Percentiles rank a stretch among this genome's conserved stretches.
Evolutionary conservation across 2,888 invertebrate genomes (phyloP).

Genomic region (Automeris io): DNA sequence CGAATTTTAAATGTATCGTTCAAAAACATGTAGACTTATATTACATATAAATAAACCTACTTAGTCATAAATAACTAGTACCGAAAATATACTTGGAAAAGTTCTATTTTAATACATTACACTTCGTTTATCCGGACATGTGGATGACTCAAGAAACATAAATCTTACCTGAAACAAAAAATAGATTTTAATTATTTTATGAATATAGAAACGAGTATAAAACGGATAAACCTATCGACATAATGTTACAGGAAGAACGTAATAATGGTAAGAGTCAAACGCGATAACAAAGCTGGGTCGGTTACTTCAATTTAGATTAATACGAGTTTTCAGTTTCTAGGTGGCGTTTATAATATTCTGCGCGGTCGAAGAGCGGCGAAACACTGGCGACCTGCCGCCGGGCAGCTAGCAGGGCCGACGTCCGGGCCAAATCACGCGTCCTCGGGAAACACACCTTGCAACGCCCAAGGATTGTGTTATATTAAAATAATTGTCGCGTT

Average conservation of each 20-base stretch:
- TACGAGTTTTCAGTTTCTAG: too few relatives aligned
- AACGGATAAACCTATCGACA: constrained; percentile 3
- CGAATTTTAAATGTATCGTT: too few relatives aligned
- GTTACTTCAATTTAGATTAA: too few relatives aligned
- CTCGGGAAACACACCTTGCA: constrained; percentile 51
- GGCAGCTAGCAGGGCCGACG: neutral
- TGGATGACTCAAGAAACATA: neutral
- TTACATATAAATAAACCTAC: constrained; percentile 2
- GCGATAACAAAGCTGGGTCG: too few relatives aligned
- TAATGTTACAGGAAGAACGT: too few relatives aligned
- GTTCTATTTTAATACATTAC: too few relatives aligned
- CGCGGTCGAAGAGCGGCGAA: neutral
- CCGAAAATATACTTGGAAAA: neutral
- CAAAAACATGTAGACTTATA: constrained; percentile 12
- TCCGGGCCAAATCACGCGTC: constrained; percentile 36
- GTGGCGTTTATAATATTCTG: neutral
- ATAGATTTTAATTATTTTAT: too few relatives aligned
- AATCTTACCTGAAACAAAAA: constrained; percentile 26
- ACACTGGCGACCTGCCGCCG: neutral
- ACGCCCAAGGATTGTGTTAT: constrained; percentile 64
- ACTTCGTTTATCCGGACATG: too few relatives aligned
- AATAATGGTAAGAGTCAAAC: too few relatives aligned
- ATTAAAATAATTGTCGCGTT: constrained; percentile 65
- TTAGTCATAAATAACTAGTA: neutral
- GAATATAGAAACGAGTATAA: too few relatives aligned